A percentile compares a stretch with the other conserved stretches of the same genome.
Evolutionary conservation across 2,888 invertebrate genomes (phyloP).

Genomic region (Philonicus albiceps): DNA sequence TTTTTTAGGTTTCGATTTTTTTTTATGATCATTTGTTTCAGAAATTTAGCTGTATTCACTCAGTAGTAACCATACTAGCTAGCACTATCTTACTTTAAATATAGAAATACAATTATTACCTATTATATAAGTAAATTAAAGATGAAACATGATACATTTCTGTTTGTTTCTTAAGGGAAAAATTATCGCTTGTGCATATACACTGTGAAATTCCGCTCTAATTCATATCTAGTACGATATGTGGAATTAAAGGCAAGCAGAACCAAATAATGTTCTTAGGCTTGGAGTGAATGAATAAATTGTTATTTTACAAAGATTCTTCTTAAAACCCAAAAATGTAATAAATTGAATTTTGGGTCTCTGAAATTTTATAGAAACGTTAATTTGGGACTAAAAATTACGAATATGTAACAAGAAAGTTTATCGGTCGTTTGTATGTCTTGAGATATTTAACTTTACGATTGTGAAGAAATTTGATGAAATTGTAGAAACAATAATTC

Average conservation of each 20-base stretch:
- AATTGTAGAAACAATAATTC: no score
- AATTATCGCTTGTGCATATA: neutral
- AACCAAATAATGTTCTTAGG: neutral
- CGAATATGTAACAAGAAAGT: no score
- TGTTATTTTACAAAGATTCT: no score
- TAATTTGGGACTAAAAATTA: no score
- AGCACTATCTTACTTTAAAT: neutral
- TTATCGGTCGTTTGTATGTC: no score
- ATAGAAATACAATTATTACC: neutral
- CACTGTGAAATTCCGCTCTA: neutral
- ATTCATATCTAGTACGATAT: neutral
- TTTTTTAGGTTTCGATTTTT: neutral
- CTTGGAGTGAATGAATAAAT: no score
- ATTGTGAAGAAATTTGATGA: no score
- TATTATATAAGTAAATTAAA: neutral
- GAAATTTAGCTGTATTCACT: neutral
- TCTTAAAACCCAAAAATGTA: no score
- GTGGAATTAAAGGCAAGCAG: neutral
- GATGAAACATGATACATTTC: neutral
- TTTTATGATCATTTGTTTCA: neutral
- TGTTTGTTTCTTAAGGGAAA: neutral
- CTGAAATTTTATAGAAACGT: no score
- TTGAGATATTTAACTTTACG: no score
- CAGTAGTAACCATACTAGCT: neutral
- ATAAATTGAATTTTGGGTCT: no score